phyloP scores from a whole-genome alignment of 2,113 vertebrate genomes.

The Toxotes jaculatrix region DNA sequence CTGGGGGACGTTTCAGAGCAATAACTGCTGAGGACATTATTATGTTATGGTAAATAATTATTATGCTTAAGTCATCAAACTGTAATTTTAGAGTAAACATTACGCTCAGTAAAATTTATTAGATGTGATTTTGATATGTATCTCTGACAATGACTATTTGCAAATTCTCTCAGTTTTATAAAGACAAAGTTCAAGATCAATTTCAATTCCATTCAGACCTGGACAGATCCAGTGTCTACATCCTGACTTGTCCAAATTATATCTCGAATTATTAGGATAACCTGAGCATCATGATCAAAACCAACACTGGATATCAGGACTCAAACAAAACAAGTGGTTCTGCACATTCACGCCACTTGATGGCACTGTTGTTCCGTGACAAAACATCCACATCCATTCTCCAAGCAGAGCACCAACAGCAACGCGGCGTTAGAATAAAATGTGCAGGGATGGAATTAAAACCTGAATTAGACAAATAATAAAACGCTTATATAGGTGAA shows the following conservation, averaged over 20 bases:
- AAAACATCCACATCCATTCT: slow-evolving; percentile 7
- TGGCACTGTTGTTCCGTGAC: slow-evolving; percentile 89
- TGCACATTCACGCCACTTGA: slow-evolving; percentile 83
- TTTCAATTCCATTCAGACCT: not conserved
- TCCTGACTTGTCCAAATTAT: not conserved
- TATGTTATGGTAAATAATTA: not conserved
- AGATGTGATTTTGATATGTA: not conserved
- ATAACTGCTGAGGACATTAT: not conserved
- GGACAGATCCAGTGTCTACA: not conserved
- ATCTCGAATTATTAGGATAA: slow-evolving; percentile 31
- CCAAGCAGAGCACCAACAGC: slow-evolving; percentile 26
- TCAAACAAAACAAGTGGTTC: slow-evolving; percentile 53
- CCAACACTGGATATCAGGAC: not conserved
- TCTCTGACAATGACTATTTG: not conserved
- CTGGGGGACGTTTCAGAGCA: not conserved
- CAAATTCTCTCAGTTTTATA: not conserved
- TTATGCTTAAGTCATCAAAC: not conserved
- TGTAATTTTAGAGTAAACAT: not conserved
- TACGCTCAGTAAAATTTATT: not conserved
- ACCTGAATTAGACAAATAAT: slow-evolving; percentile 54
- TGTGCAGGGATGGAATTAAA: slow-evolving; percentile 67
- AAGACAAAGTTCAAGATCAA: not conserved
- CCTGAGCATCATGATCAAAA: slow-evolving; percentile 63
- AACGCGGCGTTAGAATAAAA: slow-evolving; percentile 48
- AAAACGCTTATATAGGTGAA: slow-evolving; percentile 53